Evolutionary conservation across 2,888 invertebrate genomes (phyloP).

Genomic region (Mimachlamys varia): DNA sequence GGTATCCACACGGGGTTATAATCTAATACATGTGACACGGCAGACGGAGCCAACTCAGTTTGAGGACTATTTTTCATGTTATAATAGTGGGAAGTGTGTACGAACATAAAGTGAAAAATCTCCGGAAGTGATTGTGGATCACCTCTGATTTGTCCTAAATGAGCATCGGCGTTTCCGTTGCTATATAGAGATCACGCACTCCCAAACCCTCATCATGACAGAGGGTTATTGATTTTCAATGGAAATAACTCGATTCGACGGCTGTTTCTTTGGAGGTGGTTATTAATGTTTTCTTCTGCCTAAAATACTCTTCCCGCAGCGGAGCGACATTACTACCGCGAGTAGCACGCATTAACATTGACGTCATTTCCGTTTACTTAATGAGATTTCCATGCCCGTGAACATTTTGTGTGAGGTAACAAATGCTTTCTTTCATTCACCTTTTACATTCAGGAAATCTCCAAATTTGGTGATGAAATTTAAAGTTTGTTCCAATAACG

Average conservation of each 20-base stretch:
- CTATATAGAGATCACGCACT: slow-evolving; percentile 1
- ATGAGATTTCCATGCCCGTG: not conserved
- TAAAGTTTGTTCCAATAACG: not conserved
- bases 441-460: slow-evolving; percentile 31
- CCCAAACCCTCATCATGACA: not conserved
- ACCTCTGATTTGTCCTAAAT: slow-evolving; percentile 21
- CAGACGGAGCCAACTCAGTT: not conserved
- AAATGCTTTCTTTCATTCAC: slow-evolving; percentile 16
- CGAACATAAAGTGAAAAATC: not conserved
- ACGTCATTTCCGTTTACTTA: slow-evolving; percentile 1
- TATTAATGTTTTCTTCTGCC: slow-evolving; percentile 19
- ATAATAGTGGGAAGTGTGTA: not conserved
- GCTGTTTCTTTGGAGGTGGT: not conserved
- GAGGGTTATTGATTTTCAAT: not conserved
- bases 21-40: not conserved
- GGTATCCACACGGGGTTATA: not conserved
- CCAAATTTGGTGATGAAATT: slow-evolving; percentile 29
- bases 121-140: slow-evolving; percentile 24
- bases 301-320: slow-evolving; percentile 25
- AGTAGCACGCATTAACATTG: slow-evolving; percentile 4
- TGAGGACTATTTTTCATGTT: slow-evolving; percentile 1
- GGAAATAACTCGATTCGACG: slow-evolving; percentile 10
- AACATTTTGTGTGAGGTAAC: not conserved
- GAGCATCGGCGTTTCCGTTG: not conserved
- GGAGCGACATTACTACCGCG: not conserved